Conservation (phyloP, 2,797 vertebrate genomes). For the Luscinia megarhynchos region DNA sequence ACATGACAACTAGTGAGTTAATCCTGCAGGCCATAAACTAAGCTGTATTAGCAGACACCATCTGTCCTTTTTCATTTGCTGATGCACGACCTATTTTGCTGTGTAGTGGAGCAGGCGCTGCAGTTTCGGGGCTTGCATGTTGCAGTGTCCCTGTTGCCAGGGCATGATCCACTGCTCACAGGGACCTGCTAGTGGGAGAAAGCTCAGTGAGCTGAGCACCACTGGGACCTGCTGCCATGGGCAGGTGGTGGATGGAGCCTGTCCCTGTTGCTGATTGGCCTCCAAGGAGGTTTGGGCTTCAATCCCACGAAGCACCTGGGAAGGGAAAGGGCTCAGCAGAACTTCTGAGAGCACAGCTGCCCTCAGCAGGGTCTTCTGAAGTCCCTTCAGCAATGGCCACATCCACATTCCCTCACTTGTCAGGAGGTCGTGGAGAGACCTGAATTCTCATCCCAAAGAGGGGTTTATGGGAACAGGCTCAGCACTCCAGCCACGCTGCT, state of each 20-base stretch:
- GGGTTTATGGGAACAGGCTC: not conserved
- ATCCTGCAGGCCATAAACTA: constrained; percentile 62
- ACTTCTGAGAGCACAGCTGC: not conserved
- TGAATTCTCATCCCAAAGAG: not conserved
- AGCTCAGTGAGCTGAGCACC: not conserved
- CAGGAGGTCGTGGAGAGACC: not conserved
- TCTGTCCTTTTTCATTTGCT: constrained; percentile 71
- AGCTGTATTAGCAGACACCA: constrained; percentile 71
- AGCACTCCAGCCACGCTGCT: not conserved
- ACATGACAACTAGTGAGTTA: constrained; percentile 51
- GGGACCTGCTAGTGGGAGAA: not conserved
- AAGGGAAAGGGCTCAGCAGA: not conserved
- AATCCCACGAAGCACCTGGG: not conserved
- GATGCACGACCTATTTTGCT: constrained; percentile 70
- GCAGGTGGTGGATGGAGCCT: not conserved
- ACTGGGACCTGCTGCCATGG: not conserved
- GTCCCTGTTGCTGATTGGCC: not conserved
- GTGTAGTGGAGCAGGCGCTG: constrained; percentile 16
- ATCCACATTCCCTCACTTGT: not conserved
- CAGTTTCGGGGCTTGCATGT: not conserved
- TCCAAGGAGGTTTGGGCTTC: not conserved
- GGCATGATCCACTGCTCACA: not conserved
- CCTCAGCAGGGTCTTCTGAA: not conserved
- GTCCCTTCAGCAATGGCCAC: not conserved
- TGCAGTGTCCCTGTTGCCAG: constrained; percentile 4